Base-by-base conservation (phyloP, 2,113 vertebrate genomes). In the Archilochus colubris region DNA sequence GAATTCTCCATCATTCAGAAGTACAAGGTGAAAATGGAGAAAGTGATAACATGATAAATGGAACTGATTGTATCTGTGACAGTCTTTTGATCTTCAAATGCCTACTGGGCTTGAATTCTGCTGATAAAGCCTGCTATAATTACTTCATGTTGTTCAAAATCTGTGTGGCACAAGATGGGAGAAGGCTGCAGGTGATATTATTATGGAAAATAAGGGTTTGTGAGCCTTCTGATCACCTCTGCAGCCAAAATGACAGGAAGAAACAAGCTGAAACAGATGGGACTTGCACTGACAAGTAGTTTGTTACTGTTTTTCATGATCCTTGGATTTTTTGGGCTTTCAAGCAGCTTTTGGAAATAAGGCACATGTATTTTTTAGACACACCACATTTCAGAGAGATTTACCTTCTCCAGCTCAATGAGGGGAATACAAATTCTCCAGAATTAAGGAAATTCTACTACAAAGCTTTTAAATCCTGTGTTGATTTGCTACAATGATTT, bases 31-130 rank as follows among this genome's bases (percentile, higher is more conserved):
- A 94, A 95, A 96, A 93, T 64, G 40, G 73, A 84, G 76, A 86
- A 61, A 74, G 22, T 43, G 88, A 81, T 81, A 91, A 82, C 61
- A 86, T 84, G 82, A 93, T 95, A 95, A 95, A 95, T 95, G 88
- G 58, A 76, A 90, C 59, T 74, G 67, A 94, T 97, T 33, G 18
- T 82, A 92, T 80, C 67, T 82, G 10, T 93, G 93, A 86, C 38
- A 93, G 78, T 61, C 76, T 82, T 92, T 92, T 93, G 95, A 94
- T 97, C 91, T 95, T 95, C 75, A 93, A 89, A 93, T 92, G 53
- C 88, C 79, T n/a, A 64, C 59, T 86, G 69, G 57, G 46, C 25
- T 92, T 88, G 66, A 94, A 81, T 94, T 94, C 85, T 95, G 79
- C 76, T 88, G 74, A 96, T 88, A 83, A 92, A 89, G 76, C 86